These are phyloP conservation scores for Lampropteryx suffumata DNA, from an alignment of 2,888 invertebrate genomes.

Conservation along the genomic window DNA sequence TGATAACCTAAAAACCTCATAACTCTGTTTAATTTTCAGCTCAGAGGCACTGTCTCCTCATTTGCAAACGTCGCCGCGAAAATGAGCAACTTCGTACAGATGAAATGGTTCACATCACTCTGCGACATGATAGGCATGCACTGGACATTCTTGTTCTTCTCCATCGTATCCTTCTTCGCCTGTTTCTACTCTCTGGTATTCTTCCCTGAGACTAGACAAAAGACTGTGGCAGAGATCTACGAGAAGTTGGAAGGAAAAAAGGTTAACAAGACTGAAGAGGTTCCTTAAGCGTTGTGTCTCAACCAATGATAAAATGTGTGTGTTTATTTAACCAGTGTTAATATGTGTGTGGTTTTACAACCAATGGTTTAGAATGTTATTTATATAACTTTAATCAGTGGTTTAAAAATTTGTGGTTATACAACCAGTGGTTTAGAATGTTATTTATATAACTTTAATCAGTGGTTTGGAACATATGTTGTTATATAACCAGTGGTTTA, in stretches of 20 bases:
- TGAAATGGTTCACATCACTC: conserved; percentile 71
- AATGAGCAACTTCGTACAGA: conserved; percentile 73
- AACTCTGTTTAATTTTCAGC: conserved; percentile 50
- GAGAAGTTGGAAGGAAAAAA: conserved; percentile 55
- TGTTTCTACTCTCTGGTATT: conserved; percentile 60
- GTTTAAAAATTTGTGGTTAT: no score
- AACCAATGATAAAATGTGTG: no score
- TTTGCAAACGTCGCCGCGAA: conserved; percentile 73
- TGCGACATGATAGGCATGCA: conserved; percentile 68
- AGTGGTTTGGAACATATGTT: no score
- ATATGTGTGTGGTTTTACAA: no score
- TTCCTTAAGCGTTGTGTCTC: conserved; percentile 33
- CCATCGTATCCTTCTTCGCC: conserved; percentile 60
- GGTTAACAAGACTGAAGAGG: conserved; percentile 43
- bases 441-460: no score
- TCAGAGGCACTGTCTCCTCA: conserved; percentile 71
- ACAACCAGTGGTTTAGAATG: no score
- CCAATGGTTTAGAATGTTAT: no score
- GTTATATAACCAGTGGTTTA: no score
- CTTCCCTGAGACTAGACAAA: conserved; percentile 72
- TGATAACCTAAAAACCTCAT: no score
- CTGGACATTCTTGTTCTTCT: conserved; percentile 72
- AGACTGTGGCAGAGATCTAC: conserved; percentile 69
- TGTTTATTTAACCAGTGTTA: no score
- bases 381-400: no score